These are phyloP conservation scores for Lasaia peninsularis DNA, from an alignment of 1,140 invertebrate species.

Conservation along the genomic window DNA sequence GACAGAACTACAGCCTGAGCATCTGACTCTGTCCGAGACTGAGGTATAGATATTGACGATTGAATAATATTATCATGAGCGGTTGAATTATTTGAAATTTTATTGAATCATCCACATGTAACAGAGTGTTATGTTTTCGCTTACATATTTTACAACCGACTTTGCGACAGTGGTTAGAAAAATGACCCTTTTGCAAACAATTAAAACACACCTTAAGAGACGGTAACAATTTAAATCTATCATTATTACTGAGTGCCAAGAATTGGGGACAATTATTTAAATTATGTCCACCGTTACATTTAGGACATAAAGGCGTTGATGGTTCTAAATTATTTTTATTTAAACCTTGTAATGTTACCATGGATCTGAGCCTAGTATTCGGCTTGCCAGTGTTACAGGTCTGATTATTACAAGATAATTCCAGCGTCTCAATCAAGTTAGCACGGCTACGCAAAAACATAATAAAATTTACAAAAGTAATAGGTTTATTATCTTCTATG, in stretches of 20 bases:
- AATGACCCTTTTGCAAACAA: slow-evolving; percentile 31
- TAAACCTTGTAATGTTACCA: not conserved
- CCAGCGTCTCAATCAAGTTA: slow-evolving; percentile 27
- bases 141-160: slow-evolving; percentile 32
- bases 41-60: not conserved
- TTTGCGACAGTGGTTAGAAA: slow-evolving; percentile 30
- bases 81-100: not conserved
- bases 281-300: slow-evolving; percentile 28
- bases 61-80: no score
- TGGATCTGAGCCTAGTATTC: not conserved
- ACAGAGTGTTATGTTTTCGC: slow-evolving; percentile 30
- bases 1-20: slow-evolving; percentile 11
- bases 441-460: slow-evolving; percentile 25
- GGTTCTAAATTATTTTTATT: not conserved
- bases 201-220: slow-evolving; percentile 27
- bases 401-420: slow-evolving; percentile 16
- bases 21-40: not conserved
- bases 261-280: slow-evolving; percentile 31
- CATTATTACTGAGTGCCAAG: slow-evolving; percentile 24
- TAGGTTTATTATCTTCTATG: slow-evolving; percentile 13
- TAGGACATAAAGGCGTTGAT: slow-evolving; percentile 14
- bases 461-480: slow-evolving; percentile 21
- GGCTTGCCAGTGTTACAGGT: not conserved
- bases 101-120: slow-evolving; percentile 21
- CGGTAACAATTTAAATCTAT: slow-evolving; percentile 14